Evolutionary conservation across 2,113 vertebrate species (phyloP).

Genomic region (Acrocephalus kingi): DNA sequence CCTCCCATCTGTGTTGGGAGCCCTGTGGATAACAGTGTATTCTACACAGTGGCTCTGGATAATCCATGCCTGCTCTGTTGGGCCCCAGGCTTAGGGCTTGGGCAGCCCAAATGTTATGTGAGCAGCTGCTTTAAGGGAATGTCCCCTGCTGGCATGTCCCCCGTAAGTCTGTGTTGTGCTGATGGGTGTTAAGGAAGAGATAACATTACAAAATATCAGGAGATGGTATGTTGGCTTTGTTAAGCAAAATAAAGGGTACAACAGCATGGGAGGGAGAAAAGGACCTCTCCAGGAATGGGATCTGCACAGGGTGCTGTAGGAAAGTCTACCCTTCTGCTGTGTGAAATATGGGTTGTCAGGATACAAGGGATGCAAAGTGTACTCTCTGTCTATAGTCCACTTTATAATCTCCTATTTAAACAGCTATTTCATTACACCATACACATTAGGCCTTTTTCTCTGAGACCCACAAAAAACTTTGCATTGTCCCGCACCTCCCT

Average conservation of each 20-base stretch:
- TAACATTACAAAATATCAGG: neutral
- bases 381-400: too few species aligned
- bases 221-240: neutral
- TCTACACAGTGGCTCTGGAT: neutral
- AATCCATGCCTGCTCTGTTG: neutral
- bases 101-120: neutral
- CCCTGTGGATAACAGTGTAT: neutral
- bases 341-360: neutral
- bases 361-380: neutral
- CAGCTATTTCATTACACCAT: neutral
- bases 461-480: neutral
- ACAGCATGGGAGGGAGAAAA: neutral
- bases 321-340: neutral
- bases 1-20: neutral
- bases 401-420: neutral
- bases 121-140: neutral
- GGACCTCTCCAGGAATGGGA: neutral
- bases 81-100: neutral
- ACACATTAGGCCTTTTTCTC: neutral
- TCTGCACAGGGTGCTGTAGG: fast-evolving
- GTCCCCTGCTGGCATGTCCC: neutral
- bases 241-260: neutral
- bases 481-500: neutral
- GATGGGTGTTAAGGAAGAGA: neutral
- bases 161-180: neutral